Evolutionary conservation across 2,888 invertebrate species (phyloP).

Genomic region (Mesorhabditis sp.): DNA sequence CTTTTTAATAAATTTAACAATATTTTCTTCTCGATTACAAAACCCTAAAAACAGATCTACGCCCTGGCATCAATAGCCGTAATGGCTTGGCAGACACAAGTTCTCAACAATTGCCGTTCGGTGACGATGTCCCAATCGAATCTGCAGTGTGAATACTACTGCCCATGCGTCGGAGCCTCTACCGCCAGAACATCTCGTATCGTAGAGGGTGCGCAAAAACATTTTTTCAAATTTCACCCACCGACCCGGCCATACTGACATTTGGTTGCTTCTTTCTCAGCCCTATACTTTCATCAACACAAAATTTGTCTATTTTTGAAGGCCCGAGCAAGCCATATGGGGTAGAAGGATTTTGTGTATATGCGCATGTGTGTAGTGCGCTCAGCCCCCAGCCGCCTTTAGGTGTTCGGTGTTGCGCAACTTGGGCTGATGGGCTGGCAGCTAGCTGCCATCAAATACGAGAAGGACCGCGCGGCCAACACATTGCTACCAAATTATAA

Average conservation of each 20-base stretch:
- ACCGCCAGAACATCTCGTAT: conserved; percentile 49
- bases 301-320: neutral
- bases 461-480: conserved; percentile 54
- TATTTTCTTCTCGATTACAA: too few species aligned
- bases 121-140: conserved; percentile 55
- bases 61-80: conserved; percentile 47
- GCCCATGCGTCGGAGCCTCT: conserved; percentile 56
- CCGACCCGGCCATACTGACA: too few species aligned
- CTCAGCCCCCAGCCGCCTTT: conserved; percentile 10
- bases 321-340: conserved; percentile 7
- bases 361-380: neutral
- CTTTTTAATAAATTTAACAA: too few species aligned
- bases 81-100: conserved; percentile 56
- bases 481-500: conserved; percentile 55
- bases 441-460: conserved; percentile 57
- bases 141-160: conserved; percentile 54
- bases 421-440: conserved; percentile 58
- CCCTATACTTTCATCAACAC: too few species aligned
- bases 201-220: conserved; percentile 45
- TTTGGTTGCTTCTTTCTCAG: too few species aligned
- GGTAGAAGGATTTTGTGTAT: neutral
- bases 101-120: conserved; percentile 47
- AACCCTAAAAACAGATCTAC: conserved; percentile 36
- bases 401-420: conserved; percentile 54
- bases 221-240: neutral